Evolutionary conservation across 1,140 invertebrate species (phyloP).

Genomic region (Triops longicaudatus): DNA sequence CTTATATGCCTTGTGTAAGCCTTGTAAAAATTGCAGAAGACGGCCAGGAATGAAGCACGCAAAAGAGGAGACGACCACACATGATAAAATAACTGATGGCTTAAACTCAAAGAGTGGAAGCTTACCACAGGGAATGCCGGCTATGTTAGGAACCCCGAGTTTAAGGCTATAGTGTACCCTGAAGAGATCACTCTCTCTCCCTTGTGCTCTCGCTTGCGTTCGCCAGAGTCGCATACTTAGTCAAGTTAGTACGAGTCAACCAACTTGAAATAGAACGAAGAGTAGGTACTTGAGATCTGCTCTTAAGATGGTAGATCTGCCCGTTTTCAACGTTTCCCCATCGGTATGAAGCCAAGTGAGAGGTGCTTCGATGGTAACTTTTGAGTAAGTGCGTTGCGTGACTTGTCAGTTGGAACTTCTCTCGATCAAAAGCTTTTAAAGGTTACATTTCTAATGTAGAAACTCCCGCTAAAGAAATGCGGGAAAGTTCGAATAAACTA

Average conservation of each 20-base stretch:
- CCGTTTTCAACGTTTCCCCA: not conserved
- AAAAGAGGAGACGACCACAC: not conserved
- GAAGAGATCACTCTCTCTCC: not conserved
- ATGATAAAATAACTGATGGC: not conserved
- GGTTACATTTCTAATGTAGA: not conserved
- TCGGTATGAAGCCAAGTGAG: constrained; percentile 8
- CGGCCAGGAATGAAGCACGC: no score
- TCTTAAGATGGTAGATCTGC: constrained; percentile 8
- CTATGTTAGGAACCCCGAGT: not conserved
- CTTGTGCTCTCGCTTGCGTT: not conserved
- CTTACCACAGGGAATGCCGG: not conserved
- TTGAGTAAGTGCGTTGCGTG: constrained; percentile 1
- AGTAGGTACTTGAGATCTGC: not conserved
- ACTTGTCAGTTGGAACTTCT: not conserved
- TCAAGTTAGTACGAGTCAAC: constrained; percentile 1
- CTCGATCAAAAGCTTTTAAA: not conserved
- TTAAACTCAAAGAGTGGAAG: not conserved
- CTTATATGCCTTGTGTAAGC: no score
- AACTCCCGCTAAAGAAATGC: not conserved
- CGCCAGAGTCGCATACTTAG: not conserved
- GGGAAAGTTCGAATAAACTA: not conserved
- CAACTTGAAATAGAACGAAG: constrained; percentile 7
- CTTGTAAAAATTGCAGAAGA: no score
- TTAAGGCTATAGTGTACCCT: not conserved
- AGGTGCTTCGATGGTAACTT: not conserved